Evolutionary conservation across 1,140 invertebrate species (phyloP).

Genomic region (Centruroides sculpturatus): DNA sequence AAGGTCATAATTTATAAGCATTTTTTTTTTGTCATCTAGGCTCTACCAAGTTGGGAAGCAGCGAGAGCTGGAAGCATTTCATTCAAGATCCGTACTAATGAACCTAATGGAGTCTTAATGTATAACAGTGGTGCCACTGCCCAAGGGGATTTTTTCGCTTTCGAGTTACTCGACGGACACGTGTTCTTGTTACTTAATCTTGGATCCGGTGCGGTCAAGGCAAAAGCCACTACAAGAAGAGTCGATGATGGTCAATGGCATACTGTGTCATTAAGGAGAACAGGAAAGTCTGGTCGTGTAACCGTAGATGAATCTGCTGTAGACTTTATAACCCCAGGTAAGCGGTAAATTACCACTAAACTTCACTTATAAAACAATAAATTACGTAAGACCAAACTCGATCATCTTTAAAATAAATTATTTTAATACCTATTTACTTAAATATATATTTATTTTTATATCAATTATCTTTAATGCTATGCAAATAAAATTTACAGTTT

Average conservation of each 20-base stretch:
- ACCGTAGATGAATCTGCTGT: conserved; percentile 66
- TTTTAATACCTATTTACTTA: too few species aligned
- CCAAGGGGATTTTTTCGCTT: conserved; percentile 76
- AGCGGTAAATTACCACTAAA: conserved; percentile 17
- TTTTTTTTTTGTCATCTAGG: conserved; percentile 35
- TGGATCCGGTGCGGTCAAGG: conserved; percentile 71
- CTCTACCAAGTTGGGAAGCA: conserved; percentile 73
- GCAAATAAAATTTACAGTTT: too few species aligned
- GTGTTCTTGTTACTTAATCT: conserved; percentile 81
- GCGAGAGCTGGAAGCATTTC: conserved; percentile 71
- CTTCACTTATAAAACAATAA: neutral
- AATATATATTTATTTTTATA: too few species aligned
- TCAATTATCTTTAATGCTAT: too few species aligned
- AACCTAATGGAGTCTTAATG: conserved; percentile 81
- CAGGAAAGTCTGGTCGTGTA: conserved; percentile 66
- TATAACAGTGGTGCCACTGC: conserved; percentile 63
- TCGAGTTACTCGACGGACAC: conserved; percentile 85
- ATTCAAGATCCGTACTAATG: conserved; percentile 86
- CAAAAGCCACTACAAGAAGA: conserved; percentile 54
- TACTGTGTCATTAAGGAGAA: conserved; percentile 61
- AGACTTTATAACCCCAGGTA: conserved; percentile 17
- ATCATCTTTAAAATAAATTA: too few species aligned
- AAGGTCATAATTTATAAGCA: neutral
- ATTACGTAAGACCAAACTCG: neutral
- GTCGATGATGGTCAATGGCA: conserved; percentile 89